A percentile compares a stretch with the other conserved stretches of the same genome.
phyloP scores from a whole-genome alignment of 2,113 vertebrate species.

The Trachemys scripta region DNA sequence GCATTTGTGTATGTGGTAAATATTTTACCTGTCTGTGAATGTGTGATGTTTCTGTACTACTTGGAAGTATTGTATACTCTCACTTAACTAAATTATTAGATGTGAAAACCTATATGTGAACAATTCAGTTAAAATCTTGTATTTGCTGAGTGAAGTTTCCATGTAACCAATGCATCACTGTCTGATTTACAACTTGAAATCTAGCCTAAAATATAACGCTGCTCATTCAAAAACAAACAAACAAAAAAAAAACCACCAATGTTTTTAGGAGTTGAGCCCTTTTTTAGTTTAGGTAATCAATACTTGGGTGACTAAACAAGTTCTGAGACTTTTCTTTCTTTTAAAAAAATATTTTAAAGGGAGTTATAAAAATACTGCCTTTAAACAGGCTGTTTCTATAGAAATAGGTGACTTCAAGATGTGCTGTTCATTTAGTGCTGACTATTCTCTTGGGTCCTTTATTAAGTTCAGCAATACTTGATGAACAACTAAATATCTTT shows the following conservation, averaged over 20 bases:
- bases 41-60: background rate
- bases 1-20: background rate
- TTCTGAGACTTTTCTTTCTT: background rate
- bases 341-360: background rate
- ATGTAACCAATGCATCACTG: rapidly evolving
- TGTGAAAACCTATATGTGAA: background rate
- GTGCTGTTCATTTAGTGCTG: background rate
- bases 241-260: background rate
- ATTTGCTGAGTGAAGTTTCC: background rate
- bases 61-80: background rate
- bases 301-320: background rate
- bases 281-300: background rate
- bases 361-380: background rate
- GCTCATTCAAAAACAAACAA: background rate
- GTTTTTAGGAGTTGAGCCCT: background rate
- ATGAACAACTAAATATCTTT: background rate
- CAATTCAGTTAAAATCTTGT: background rate
- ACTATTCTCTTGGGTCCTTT: background rate
- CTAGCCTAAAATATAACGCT: background rate
- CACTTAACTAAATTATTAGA: background rate
- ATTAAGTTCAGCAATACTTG: background rate
- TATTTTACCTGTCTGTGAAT: background rate
- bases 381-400: background rate
- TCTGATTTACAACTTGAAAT: background rate
- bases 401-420: background rate